These are phyloP conservation scores for Gymnocypris eckloni DNA, from an alignment of 2,797 vertebrate genomes.

Conservation along the genomic window DNA sequence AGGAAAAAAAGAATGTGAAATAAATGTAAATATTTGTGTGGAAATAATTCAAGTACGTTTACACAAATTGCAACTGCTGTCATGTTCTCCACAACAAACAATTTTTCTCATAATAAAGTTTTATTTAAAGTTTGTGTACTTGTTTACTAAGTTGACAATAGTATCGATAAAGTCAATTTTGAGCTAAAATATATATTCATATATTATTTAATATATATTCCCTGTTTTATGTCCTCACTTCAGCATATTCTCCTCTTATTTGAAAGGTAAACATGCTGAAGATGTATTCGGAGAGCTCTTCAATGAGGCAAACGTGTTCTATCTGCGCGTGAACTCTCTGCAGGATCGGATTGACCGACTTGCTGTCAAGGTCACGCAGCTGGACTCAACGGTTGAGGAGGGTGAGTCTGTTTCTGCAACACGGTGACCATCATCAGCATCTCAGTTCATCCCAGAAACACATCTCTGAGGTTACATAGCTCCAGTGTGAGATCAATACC, in stretches of 20 bases:
- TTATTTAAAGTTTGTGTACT: background rate
- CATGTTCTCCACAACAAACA: background rate
- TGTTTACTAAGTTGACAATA: background rate
- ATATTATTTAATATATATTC: background rate
- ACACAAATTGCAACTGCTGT: background rate
- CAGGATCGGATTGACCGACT: conserved; percentile 98
- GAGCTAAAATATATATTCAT: background rate
- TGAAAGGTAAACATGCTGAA: conserved; percentile 96
- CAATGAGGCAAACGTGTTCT: conserved; percentile 96
- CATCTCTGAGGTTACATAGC: conserved; percentile 50
- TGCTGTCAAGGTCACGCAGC: conserved; percentile 98
- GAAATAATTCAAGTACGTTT: background rate
- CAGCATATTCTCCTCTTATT: background rate
- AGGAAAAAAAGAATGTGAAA: background rate
- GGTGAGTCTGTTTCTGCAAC: conserved; percentile 76
- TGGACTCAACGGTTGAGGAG: conserved; percentile 99
- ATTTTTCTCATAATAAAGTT: background rate
- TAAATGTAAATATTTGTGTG: background rate
- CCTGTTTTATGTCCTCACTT: background rate
- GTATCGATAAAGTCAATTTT: background rate
- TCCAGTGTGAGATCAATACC: conserved; percentile 19
- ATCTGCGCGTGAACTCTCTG: conserved; percentile 95
- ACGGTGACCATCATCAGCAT: background rate
- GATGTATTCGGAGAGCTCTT: conserved; percentile 99
- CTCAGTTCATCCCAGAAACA: conserved; percentile 24